A percentile compares a stretch with the other conserved stretches of the same genome.
Conservation (phyloP, 1,140 invertebrate species). For the Drosophila funebris region DNA sequence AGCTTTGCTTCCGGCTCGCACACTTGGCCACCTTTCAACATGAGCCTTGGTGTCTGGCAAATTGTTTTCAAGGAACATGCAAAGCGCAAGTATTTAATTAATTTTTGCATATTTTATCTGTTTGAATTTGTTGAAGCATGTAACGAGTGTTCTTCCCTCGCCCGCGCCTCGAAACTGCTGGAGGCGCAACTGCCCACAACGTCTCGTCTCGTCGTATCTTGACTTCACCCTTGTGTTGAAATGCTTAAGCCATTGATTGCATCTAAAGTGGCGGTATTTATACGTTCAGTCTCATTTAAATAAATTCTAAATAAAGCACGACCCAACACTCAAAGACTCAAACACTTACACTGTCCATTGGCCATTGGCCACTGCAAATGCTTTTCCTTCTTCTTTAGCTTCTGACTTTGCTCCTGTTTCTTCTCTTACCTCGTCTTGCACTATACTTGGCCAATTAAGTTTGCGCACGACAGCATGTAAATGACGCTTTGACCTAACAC, state of each 20-base stretch:
- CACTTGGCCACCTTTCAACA: conserved; percentile 71
- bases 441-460: conserved; percentile 61
- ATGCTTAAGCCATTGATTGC: conserved; percentile 81
- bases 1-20: conserved; percentile 51
- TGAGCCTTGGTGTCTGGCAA: conserved; percentile 81
- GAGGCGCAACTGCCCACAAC: background rate
- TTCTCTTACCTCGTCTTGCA: background rate
- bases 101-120: conserved; percentile 82
- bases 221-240: conserved; percentile 63
- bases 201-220: conserved; percentile 45
- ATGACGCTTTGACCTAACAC: conserved; percentile 49
- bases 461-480: conserved; percentile 41
- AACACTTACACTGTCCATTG: conserved; percentile 18
- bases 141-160: conserved; percentile 49
- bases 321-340: conserved; percentile 18
- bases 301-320: conserved; percentile 80
- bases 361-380: conserved; percentile 12
- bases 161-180: background rate
- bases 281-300: conserved; percentile 77
- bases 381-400: background rate
- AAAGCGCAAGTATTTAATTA: conserved; percentile 82
- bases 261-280: conserved; percentile 80
- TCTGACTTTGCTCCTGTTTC: background rate
- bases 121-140: conserved; percentile 81
- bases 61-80: conserved; percentile 82